phyloP scores from a whole-genome alignment of 1,140 invertebrate genomes.

The Solenopsis invicta region DNA sequence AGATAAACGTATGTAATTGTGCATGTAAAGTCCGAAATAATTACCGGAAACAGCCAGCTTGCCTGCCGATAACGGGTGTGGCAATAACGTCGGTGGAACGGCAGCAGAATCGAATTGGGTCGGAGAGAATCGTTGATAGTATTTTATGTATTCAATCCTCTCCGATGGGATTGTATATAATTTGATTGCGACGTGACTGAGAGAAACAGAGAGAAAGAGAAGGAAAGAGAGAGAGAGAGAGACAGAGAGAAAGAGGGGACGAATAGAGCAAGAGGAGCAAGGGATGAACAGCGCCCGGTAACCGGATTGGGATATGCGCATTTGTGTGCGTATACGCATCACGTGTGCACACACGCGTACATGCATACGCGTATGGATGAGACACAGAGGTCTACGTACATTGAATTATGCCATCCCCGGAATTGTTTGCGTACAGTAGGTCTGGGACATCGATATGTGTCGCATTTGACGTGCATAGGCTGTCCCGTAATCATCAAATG shows the following conservation, averaged over 20 bases:
- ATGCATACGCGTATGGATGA: neutral
- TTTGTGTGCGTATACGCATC: conserved; percentile 27
- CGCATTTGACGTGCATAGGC: conserved; percentile 50
- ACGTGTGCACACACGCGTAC: conserved; percentile 26
- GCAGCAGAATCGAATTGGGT: conserved; percentile 42
- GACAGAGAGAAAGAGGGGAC: neutral
- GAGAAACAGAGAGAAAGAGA: neutral
- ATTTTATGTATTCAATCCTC: conserved; percentile 58
- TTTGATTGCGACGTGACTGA: conserved; percentile 59
- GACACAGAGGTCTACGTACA: conserved; percentile 43
- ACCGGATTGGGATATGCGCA: conserved; percentile 24
- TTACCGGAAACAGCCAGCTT: conserved; percentile 42
- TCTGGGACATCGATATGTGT: conserved; percentile 49
- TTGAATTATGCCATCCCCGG: conserved; percentile 47
- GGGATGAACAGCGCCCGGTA: conserved; percentile 11
- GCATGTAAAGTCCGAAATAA: conserved; percentile 55
- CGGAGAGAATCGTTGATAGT: conserved; percentile 2
- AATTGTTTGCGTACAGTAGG: conserved; percentile 49
- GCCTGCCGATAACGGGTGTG: conserved; percentile 36
- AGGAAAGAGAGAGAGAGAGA: neutral
- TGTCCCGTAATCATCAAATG: conserved; percentile 16
- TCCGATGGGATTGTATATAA: conserved; percentile 64
- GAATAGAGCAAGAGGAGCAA: neutral
- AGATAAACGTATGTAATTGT: conserved; percentile 41
- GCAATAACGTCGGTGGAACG: conserved; percentile 34